A percentile compares a stretch with the other conserved stretches of the same genome.
Conservation (phyloP, 2,888 invertebrate genomes). For the Griposia aprilina region DNA sequence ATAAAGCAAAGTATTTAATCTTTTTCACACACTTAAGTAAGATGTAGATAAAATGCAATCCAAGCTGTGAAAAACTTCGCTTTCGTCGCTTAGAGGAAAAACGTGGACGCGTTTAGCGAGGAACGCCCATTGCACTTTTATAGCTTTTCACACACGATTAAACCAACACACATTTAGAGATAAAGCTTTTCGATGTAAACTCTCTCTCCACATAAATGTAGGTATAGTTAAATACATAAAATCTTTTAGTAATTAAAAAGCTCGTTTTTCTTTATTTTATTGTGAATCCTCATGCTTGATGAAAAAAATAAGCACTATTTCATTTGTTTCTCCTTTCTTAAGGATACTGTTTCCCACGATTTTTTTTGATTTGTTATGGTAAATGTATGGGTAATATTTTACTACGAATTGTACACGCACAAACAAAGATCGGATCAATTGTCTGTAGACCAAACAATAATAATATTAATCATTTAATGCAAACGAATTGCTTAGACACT, state of each 20-base stretch:
- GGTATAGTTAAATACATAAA: slow-evolving; percentile 4
- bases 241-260: slow-evolving; percentile 21
- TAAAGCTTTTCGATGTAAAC: slow-evolving; percentile 56
- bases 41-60: slow-evolving; percentile 48
- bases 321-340: background rate
- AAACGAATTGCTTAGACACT: background rate
- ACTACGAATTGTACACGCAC: background rate
- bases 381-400: background rate
- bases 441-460: background rate
- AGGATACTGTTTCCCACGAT: background rate
- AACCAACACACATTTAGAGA: slow-evolving; percentile 67
- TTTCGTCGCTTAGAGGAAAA: slow-evolving; percentile 65
- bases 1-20: background rate
- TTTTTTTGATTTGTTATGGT: background rate
- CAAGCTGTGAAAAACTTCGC: slow-evolving; percentile 65
- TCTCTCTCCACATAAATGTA: slow-evolving; percentile 17
- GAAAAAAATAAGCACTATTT: background rate
- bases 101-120: slow-evolving; percentile 67
- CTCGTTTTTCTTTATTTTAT: background rate
- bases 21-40: slow-evolving; percentile 26
- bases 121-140: slow-evolving; percentile 68
- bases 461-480: background rate
- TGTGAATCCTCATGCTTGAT: too few relatives aligned
- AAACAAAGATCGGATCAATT: background rate
- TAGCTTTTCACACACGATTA: slow-evolving; percentile 71